Evolutionary conservation across 2,888 invertebrate genomes (phyloP), one percentile per base, ranked within the genome.

Genomic region (Electrophaes corylata): DNA sequence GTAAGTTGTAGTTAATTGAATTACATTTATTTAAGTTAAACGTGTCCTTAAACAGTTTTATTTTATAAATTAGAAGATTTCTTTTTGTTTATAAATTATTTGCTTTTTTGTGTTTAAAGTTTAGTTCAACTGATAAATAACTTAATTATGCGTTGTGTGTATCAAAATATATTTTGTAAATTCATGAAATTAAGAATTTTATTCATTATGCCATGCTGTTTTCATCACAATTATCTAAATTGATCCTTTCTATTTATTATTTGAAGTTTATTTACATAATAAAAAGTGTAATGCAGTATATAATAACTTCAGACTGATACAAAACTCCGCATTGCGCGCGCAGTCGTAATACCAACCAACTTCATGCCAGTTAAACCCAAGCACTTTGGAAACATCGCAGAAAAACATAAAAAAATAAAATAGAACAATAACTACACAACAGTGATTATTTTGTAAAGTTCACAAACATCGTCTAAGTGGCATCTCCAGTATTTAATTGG

Each of bases 281-380:
- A 20, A 4, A 29, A 14, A 62, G 70, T 69, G 69, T 74, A 71
- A 72, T 72, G 74, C 69, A 71, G 67, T 66, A 57, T 29, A 26
- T 2, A 48, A 59, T 67, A 79, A 78, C 79, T 79, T 86, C 85
- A 76, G 60, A n/a, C 45, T 72, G 72, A 18, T 76, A 77, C 73
- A 59, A 60, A 71, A 67, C 57, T 29, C 78, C 83, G 86, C 86
- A 86, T 72, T 86, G 86, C 86, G 86, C 86, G 86, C 86, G 86
- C 86, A 86, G 78, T 57, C 51, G 60, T 40, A 44, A 6, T 31
- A 48, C 31, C 46, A 33, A 44, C 76, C 59, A 73, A 76, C 75
- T 81, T 87, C 84, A 79, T 56, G 48, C 37, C 67, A 75, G 71
- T 79, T 65, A 62, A 73, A 70, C 69, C 64, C 66, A 55, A 66